These are phyloP conservation scores for Tinamus major DNA, from an alignment of 2,797 vertebrate genomes.

Conservation along the genomic window DNA sequence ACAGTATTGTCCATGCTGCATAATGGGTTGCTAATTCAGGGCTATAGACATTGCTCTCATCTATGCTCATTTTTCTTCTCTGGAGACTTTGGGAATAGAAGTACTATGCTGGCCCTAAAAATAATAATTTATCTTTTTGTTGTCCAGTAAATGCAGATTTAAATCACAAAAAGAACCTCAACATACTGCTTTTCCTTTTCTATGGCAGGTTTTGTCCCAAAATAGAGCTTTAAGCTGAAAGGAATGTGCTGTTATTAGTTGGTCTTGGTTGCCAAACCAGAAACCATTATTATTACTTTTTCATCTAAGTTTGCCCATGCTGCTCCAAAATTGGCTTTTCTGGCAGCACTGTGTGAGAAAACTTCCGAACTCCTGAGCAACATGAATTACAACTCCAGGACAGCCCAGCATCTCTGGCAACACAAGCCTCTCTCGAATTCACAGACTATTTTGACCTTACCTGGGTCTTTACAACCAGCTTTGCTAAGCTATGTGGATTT, in stretches of 20 bases:
- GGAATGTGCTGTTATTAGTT: background rate
- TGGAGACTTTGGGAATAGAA: background rate
- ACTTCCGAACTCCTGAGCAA: background rate
- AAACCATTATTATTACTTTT: background rate
- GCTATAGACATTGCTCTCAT: background rate
- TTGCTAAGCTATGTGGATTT: background rate
- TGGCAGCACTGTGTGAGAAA: background rate
- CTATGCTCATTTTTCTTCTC: background rate
- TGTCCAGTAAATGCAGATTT: background rate
- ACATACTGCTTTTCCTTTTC: background rate
- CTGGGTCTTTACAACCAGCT: background rate
- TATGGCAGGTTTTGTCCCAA: background rate
- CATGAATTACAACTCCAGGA: background rate
- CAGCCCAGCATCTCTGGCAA: background rate
- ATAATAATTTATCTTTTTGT: background rate
- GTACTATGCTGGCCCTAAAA: background rate
- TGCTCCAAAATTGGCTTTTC: background rate
- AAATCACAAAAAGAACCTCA: background rate
- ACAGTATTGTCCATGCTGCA: background rate
- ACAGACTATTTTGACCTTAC: background rate
- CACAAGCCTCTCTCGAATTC: background rate
- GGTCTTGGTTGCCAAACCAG: background rate
- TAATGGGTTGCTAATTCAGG: background rate
- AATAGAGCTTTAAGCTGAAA: background rate
- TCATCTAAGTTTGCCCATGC: background rate